phyloP scores from a whole-genome alignment of 2,888 invertebrate genomes.

The Plemyria rubiginata region DNA sequence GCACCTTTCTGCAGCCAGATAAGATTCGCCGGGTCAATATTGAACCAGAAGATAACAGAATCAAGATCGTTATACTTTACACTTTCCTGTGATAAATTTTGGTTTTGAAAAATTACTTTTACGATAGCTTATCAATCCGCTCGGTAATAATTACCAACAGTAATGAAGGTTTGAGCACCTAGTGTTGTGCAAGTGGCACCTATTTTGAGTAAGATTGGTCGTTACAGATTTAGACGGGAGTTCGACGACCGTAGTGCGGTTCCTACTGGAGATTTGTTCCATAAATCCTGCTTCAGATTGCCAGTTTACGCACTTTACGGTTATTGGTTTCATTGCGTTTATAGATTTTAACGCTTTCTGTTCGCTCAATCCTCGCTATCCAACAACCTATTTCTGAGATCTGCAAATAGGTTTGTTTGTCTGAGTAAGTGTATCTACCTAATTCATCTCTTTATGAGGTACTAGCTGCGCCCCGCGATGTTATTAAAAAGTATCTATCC shows the following conservation, averaged over 20 bases:
- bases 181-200: slow-evolving; percentile 38
- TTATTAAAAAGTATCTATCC: too few species aligned
- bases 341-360: slow-evolving; percentile 64
- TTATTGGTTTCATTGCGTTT: slow-evolving; percentile 66
- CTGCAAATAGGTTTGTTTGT: slow-evolving; percentile 41
- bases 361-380: slow-evolving; percentile 56
- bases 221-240: slow-evolving; percentile 48
- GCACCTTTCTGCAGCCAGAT: slow-evolving; percentile 68
- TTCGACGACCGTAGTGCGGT: slow-evolving; percentile 60
- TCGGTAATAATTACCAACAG: slow-evolving; percentile 42
- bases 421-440: background rate
- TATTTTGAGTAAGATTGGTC: slow-evolving; percentile 48
- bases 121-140: slow-evolving; percentile 52
- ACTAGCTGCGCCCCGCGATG: too few species aligned
- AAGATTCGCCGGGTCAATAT: slow-evolving; percentile 71
- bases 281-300: slow-evolving; percentile 62
- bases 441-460: too few species aligned
- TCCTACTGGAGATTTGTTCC: slow-evolving; percentile 59
- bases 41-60: slow-evolving; percentile 66
- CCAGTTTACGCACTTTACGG: slow-evolving; percentile 64
- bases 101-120: slow-evolving; percentile 44
- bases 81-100: slow-evolving; percentile 70
- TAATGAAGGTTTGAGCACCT: slow-evolving; percentile 38
- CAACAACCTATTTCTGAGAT: slow-evolving; percentile 48
- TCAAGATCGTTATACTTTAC: slow-evolving; percentile 80